Percentiles rank a stretch among this genome's conserved stretches.
phyloP scores from a whole-genome alignment of 2,888 invertebrate genomes.

The Amitus sp. region DNA sequence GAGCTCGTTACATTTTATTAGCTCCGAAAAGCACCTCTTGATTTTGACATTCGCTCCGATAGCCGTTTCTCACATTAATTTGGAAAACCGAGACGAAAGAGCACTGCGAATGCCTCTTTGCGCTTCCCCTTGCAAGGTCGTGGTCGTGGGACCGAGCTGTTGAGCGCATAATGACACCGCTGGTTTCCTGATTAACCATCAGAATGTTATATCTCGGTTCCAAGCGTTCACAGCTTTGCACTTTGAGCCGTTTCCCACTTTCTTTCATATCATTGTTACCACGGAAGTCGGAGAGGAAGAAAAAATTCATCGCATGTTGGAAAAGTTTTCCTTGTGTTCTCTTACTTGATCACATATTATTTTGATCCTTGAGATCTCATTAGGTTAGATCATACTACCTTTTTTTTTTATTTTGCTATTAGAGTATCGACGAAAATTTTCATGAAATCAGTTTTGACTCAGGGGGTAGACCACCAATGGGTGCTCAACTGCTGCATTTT shows the following conservation, averaged over 20 bases:
- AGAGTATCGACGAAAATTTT: no score
- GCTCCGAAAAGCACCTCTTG: conserved; percentile 13
- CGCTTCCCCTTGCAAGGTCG: conserved; percentile 52
- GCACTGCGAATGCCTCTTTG: conserved; percentile 19
- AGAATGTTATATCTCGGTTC: conserved; percentile 17
- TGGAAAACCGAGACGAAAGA: conserved; percentile 25
- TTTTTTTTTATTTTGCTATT: no score
- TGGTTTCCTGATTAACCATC: conserved; percentile 26
- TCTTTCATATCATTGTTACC: conserved; percentile 16
- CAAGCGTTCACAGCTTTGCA: conserved; percentile 10
- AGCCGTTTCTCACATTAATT: conserved; percentile 34
- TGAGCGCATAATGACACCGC: conserved; percentile 45
- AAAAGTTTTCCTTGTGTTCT: neutral
- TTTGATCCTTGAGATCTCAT: no score
- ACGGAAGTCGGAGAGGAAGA: no score
- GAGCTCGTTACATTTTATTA: conserved; percentile 23
- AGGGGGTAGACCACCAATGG: no score
- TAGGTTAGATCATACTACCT: no score
- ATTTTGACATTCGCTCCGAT: conserved; percentile 14
- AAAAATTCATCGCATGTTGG: conserved; percentile 19
- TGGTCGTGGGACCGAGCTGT: conserved; percentile 45
- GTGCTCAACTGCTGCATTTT: no score
- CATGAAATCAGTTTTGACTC: no score
- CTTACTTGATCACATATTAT: no score
- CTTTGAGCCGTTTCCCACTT: conserved; percentile 18